These are phyloP conservation scores for Ferrisia virgata DNA, from an alignment of 2,888 invertebrate species.

Conservation along the genomic window DNA sequence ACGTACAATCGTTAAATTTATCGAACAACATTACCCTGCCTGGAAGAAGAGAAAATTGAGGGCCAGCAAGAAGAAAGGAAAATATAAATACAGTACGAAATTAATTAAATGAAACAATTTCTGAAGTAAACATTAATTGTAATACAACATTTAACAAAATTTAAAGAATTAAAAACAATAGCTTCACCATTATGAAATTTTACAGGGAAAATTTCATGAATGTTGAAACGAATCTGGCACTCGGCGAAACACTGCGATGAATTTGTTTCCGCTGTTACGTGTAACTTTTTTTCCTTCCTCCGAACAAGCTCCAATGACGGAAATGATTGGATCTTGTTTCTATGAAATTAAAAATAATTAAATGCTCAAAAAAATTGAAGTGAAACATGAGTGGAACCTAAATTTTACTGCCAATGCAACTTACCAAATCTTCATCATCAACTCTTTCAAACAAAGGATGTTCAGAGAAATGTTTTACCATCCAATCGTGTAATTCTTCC, in stretches of 20 bases:
- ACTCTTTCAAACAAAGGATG: conserved; percentile 86
- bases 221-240: conserved; percentile 56
- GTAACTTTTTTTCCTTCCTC: conserved; percentile 99
- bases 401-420: conserved; percentile 9
- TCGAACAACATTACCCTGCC: conserved; percentile 37
- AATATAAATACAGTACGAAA: conserved; percentile 21
- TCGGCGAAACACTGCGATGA: conserved; percentile 82
- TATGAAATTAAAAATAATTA: conserved; percentile 54
- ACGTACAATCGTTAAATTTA: conserved; percentile 39
- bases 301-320: conserved; percentile 84
- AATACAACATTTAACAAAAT: neutral
- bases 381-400: neutral
- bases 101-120: neutral
- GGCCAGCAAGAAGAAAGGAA: conserved; percentile 24
- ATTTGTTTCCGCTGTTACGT: conserved; percentile 90
- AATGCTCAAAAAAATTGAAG: neutral
- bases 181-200: neutral
- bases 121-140: neutral
- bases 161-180: neutral
- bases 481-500: conserved; percentile 94
- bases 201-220: neutral
- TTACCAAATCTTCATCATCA: conserved; percentile 60
- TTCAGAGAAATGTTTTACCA: conserved; percentile 82
- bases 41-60: conserved; percentile 38
- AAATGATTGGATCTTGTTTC: conserved; percentile 80